These are phyloP conservation scores for Molossus alvarezi DNA, from an alignment of 2,797 vertebrate species.

Conservation along the genomic window DNA sequence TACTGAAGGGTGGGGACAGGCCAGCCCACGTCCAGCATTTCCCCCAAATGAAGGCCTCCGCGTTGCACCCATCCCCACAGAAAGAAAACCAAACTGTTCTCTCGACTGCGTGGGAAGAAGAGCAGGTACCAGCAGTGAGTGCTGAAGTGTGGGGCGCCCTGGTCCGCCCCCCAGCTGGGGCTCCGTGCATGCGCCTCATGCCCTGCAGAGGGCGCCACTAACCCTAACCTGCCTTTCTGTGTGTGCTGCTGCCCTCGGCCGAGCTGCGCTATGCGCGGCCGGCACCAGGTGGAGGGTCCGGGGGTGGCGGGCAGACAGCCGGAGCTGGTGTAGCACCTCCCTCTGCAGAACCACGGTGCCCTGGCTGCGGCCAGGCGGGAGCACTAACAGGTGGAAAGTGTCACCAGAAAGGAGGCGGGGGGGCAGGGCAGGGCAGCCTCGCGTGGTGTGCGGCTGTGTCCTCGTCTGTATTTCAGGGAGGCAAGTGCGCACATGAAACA, in stretches of 20 bases:
- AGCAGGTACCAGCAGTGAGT: conserved; percentile 90
- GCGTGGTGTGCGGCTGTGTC: background rate
- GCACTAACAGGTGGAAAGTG: no score
- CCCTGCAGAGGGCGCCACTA: conserved; percentile 66
- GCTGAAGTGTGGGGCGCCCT: conserved; percentile 74
- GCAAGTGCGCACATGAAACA: background rate
- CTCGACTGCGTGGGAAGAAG: conserved; percentile 92
- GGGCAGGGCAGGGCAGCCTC: rapidly evolving
- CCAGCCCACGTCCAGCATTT: background rate
- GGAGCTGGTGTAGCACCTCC: background rate
- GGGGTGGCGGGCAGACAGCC: background rate
- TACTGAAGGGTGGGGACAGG: background rate
- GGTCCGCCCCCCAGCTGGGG: background rate
- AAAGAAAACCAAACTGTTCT: conserved; percentile 94
- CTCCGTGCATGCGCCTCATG: conserved; percentile 66
- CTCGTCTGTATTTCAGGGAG: background rate
- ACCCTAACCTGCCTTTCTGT: conserved; percentile 61
- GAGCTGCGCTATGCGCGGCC: background rate
- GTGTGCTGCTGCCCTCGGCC: conserved; percentile 50
- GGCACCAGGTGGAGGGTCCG: background rate
- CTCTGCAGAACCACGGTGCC: background rate
- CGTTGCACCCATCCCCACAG: conserved; percentile 89
- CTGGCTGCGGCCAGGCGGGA: background rate
- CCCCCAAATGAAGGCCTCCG: conserved; percentile 81
- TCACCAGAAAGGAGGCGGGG: background rate